These are phyloP conservation scores for Eubucco bourcierii DNA, from an alignment of 2,113 vertebrate species.

Conservation along the genomic window DNA sequence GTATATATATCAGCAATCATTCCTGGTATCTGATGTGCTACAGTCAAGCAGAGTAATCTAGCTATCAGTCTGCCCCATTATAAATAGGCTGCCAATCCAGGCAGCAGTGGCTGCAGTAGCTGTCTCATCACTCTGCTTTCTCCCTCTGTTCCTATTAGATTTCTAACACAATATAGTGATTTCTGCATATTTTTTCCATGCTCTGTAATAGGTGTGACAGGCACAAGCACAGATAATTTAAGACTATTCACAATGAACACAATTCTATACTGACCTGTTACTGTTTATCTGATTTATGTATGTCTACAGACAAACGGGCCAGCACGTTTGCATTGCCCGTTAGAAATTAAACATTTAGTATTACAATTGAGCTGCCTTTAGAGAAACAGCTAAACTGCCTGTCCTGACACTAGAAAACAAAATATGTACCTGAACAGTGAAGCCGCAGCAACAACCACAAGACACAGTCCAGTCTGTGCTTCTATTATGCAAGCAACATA, in stretches of 20 bases:
- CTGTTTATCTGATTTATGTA: slow-evolving; percentile 56
- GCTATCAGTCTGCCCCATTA: slow-evolving; percentile 62
- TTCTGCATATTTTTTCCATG: slow-evolving; percentile 53
- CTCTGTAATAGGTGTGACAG: slow-evolving; percentile 40
- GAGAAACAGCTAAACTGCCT: slow-evolving; percentile 51
- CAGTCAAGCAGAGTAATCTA: slow-evolving; percentile 47
- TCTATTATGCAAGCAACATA: background rate
- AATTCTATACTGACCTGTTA: slow-evolving; percentile 53
- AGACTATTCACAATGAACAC: slow-evolving; percentile 50
- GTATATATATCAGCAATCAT: background rate
- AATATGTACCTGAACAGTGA: slow-evolving; percentile 26
- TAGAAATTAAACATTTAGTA: slow-evolving; percentile 57
- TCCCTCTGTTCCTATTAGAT: slow-evolving; percentile 59
- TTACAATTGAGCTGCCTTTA: slow-evolving; percentile 66
- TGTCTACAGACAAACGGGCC: slow-evolving; percentile 45
- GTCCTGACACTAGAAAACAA: slow-evolving; percentile 30
- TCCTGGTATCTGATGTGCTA: slow-evolving; percentile 37
- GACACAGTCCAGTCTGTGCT: slow-evolving; percentile 21
- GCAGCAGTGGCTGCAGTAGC: slow-evolving; percentile 53
- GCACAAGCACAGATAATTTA: slow-evolving; percentile 47
- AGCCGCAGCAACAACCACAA: slow-evolving; percentile 17
- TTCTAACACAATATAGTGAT: slow-evolving; percentile 58
- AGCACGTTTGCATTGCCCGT: slow-evolving; percentile 24
- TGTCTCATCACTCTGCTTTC: slow-evolving; percentile 59
- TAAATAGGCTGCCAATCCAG: slow-evolving; percentile 75